phyloP scores from a whole-genome alignment of 1,140 invertebrate genomes.

The Drosophila subpulchrella region DNA sequence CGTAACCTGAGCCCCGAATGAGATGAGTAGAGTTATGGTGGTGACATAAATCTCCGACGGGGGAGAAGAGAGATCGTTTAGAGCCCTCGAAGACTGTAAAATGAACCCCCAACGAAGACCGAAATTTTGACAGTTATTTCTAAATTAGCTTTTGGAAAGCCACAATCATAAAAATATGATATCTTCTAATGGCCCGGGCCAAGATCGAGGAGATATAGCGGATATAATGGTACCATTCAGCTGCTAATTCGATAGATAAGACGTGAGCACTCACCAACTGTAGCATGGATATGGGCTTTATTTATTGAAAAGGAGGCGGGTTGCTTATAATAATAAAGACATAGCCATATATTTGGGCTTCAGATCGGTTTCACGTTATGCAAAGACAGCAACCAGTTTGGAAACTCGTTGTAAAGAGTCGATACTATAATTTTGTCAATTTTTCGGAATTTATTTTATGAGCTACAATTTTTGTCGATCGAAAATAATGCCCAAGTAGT shows the following conservation, averaged over 20 bases:
- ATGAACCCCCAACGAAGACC: slow-evolving; percentile 68
- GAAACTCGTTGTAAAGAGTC: slow-evolving; percentile 66
- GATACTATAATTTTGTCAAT: slow-evolving; percentile 81
- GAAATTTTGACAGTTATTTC: slow-evolving; percentile 75
- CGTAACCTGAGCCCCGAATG: slow-evolving; percentile 43
- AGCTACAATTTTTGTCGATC: slow-evolving; percentile 67
- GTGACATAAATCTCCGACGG: slow-evolving; percentile 34
- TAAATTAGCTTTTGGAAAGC: slow-evolving; percentile 78
- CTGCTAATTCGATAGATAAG: slow-evolving; percentile 79
- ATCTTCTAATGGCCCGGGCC: slow-evolving; percentile 47
- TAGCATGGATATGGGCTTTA: slow-evolving; percentile 4
- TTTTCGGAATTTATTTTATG: slow-evolving; percentile 81
- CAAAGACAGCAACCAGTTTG: slow-evolving; percentile 67
- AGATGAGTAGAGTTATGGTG: slow-evolving; percentile 32
- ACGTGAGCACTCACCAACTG: slow-evolving; percentile 19
- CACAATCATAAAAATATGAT: slow-evolving; percentile 69
- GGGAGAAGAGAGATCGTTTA: slow-evolving; percentile 28
- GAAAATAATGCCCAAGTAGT: slow-evolving; percentile 80
- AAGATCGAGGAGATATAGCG: slow-evolving; percentile 46
- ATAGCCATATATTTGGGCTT: slow-evolving; percentile 74
- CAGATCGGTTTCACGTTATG: slow-evolving; percentile 73
- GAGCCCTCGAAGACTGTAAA: slow-evolving; percentile 56
- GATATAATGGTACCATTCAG: slow-evolving; percentile 64
- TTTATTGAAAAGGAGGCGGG: slow-evolving; percentile 38
- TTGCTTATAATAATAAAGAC: slow-evolving; percentile 75